Percentiles rank a stretch among this genome's conserved stretches.
Evolutionary conservation across 2,113 vertebrate species (phyloP).

Genomic region (Clarias gariepinus): DNA sequence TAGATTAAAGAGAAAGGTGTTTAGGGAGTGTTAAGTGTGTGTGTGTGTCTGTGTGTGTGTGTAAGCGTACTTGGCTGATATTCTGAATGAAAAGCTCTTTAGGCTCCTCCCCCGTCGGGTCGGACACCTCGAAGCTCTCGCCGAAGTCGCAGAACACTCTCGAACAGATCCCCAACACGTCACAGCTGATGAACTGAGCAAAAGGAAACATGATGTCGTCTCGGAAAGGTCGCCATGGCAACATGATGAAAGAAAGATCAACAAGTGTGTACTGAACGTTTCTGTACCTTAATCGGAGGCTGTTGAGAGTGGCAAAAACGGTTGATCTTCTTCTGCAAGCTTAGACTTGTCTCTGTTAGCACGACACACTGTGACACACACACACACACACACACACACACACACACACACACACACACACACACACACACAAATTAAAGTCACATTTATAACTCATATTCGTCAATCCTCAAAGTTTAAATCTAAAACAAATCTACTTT

Average conservation of each 20-base stretch:
- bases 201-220: background rate
- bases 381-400: constrained; percentile 79
- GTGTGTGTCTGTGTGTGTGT: background rate
- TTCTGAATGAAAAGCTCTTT: constrained; percentile 96
- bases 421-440: constrained; percentile 41
- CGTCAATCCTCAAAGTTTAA: background rate
- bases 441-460: too few species aligned
- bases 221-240: background rate
- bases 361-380: constrained; percentile 84
- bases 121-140: constrained; percentile 91
- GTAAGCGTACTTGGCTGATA: constrained; percentile 84
- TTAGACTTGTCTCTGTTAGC: constrained; percentile 84
- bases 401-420: constrained; percentile 77
- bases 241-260: background rate
- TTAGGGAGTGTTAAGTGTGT: background rate
- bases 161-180: constrained; percentile 87
- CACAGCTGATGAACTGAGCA: constrained; percentile 90
- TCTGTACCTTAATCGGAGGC: constrained; percentile 89
- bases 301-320: constrained; percentile 86
- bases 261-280: background rate
- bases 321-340: constrained; percentile 87
- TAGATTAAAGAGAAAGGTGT: background rate
- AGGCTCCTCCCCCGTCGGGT: constrained; percentile 93
- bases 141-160: constrained; percentile 97
- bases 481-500: background rate